Evolutionary conservation across 2,888 invertebrate genomes (phyloP), one percentile per base, ranked within the genome.

Genomic region (Coleophora deauratella): DNA sequence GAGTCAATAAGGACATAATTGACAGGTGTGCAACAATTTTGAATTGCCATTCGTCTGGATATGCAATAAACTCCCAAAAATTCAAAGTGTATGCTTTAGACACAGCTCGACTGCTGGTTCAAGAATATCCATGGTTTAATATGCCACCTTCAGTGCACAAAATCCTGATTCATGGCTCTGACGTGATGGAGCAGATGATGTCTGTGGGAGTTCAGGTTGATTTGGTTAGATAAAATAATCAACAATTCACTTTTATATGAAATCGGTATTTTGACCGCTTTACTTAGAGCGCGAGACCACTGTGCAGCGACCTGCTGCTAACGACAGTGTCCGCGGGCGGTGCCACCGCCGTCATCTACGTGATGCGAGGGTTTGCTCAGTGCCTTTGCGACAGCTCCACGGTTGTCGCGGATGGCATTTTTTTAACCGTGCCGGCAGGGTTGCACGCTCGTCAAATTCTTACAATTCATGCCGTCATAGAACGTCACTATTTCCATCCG

Each of bases 381-480:
- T 40, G 38, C 37, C 14, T 35, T 37, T 8, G 32, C 12, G 40
- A 33, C 3, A 36, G 35, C 10, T 8, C 9, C 1, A 34, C 38
- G 4, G 11, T 42, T 30, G 33, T 41, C 8, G 42, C 31, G 15
- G 40, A 45, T 33, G 45, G 35, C 13, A 45, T 40, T 9, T 45
- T 45, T 27, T n/a, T 38, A 9, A 38, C 45, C 1, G 40, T 45
- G 0, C 45, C 42, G 1, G 42, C 40, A 2, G 43, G 43, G 3
- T 27, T 41, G 37, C 38, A 38, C 1, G 45, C 40, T 2, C 9
- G 12, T 8, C 42, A 38, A 30, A 27, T 42, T 3, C 3, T 42
- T 9, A 38, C 42, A 2, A 30, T 42, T 1, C 38, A 43, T 13
- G 14, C 12, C 2, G 37, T 40, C 1, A 30, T 37, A 9, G 21